Conservation (phyloP, 2,888 invertebrate genomes). For the Rugalucina vietnamica region DNA sequence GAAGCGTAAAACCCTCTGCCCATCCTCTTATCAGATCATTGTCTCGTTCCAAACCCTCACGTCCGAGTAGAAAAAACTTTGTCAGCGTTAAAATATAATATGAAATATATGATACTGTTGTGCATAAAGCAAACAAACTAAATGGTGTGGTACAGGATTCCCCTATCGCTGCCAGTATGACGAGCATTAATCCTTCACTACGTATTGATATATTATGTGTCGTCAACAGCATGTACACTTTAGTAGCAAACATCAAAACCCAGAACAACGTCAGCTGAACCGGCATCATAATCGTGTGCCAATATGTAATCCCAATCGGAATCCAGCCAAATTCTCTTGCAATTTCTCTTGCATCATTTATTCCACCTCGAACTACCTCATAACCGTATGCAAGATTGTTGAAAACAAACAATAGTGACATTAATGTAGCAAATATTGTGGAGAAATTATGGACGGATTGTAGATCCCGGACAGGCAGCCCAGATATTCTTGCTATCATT, state of each 20-base stretch:
- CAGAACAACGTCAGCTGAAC: constrained; percentile 85
- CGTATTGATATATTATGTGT: constrained; percentile 75
- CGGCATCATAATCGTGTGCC: constrained; percentile 84
- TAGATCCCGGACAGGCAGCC: constrained; percentile 82
- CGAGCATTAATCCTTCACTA: constrained; percentile 83
- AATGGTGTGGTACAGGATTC: constrained; percentile 85
- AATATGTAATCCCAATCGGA: constrained; percentile 82
- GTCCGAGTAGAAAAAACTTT: constrained; percentile 83
- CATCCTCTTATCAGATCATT: constrained; percentile 83
- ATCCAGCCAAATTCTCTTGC: constrained; percentile 81
- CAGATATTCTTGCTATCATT: constrained; percentile 84
- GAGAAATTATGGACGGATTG: constrained; percentile 84
- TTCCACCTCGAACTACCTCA: constrained; percentile 77
- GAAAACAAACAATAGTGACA: constrained; percentile 83
- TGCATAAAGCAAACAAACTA: constrained; percentile 85
- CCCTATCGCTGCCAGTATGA: constrained; percentile 82
- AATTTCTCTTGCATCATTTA: constrained; percentile 71
- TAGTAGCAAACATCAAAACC: constrained; percentile 84
- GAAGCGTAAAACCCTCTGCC: constrained; percentile 86
- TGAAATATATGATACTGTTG: constrained; percentile 85
- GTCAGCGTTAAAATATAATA: constrained; percentile 83
- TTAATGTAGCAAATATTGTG: constrained; percentile 83
- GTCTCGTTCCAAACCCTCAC: constrained; percentile 79
- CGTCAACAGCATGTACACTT: constrained; percentile 82
- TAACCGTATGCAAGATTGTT: constrained; percentile 83